Percentiles rank a stretch among this genome's conserved stretches.
These are phyloP conservation scores for Euplagia quadripunctaria DNA, from an alignment of 2,888 invertebrate genomes.

Conservation along the genomic window DNA sequence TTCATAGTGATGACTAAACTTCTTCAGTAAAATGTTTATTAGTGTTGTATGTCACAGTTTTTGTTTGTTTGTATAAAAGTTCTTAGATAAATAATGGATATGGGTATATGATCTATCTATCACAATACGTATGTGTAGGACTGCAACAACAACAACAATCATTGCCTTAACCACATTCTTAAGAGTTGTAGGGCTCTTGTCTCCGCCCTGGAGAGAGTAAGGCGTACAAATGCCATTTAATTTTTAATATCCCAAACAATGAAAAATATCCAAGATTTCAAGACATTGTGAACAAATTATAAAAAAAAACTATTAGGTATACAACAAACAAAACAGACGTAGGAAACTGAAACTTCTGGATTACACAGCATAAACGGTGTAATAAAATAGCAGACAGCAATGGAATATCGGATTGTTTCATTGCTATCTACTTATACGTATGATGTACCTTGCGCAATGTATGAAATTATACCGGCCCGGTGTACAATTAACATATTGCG, in stretches of 20 bases:
- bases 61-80: background rate
- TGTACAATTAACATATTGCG: background rate
- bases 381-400: no score
- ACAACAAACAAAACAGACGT: background rate
- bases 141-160: background rate
- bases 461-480: background rate
- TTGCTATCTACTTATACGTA: background rate
- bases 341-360: background rate
- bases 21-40: background rate
- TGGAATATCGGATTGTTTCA: no score
- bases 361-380: background rate
- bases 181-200: no score
- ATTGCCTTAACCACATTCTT: no score
- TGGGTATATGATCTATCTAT: background rate
- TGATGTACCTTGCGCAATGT: background rate
- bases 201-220: no score
- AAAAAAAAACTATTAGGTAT: background rate
- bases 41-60: constrained; percentile 1
- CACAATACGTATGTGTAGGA: background rate
- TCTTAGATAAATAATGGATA: no score
- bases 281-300: background rate
- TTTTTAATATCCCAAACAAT: no score
- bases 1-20: background rate
- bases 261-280: no score
- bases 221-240: no score